phyloP scores from a whole-genome alignment of 1,140 invertebrate species.

The Drosophila gunungcola region DNA sequence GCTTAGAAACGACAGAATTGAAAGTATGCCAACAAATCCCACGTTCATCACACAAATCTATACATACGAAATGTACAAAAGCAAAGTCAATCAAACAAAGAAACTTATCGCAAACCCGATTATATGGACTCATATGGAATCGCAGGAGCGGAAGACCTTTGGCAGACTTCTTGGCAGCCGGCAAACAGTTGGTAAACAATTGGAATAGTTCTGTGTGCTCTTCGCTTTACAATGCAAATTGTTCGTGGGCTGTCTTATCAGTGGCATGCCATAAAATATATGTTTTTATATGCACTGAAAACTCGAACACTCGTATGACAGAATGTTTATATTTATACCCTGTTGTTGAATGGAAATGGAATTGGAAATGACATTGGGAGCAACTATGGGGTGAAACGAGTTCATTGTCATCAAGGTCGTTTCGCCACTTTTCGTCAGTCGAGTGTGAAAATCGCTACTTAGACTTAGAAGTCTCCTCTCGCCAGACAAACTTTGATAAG shows the following conservation, averaged over 20 bases:
- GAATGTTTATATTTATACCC: conserved; percentile 31
- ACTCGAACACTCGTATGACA: conserved; percentile 36
- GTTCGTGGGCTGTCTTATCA: conserved; percentile 59
- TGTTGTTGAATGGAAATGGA: conserved; percentile 14
- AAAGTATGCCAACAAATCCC: conserved; percentile 30
- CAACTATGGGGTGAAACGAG: conserved; percentile 19
- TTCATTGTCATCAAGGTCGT: conserved; percentile 79
- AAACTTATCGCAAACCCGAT: conserved; percentile 46
- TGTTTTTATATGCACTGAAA: conserved; percentile 54
- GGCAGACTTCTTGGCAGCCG: conserved; percentile 48
- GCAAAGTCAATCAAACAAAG: conserved; percentile 35
- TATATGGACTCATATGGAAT: not conserved
- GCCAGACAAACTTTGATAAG: conserved; percentile 23
- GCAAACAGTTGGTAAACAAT: conserved; percentile 24
- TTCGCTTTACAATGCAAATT: conserved; percentile 69
- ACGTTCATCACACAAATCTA: conserved; percentile 7
- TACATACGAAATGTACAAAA: conserved; percentile 5
- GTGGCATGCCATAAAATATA: conserved; percentile 55
- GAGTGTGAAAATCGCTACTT: conserved; percentile 28
- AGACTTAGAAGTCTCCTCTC: conserved; percentile 16
- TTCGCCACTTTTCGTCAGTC: conserved; percentile 13
- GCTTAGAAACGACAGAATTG: conserved; percentile 13
- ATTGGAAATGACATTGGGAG: not conserved
- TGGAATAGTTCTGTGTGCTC: conserved; percentile 40
- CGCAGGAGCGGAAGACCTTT: conserved; percentile 11